Percentiles rank a stretch among this genome's conserved stretches.
Evolutionary conservation across 2,888 invertebrate genomes (phyloP).

Genomic region (Sinopyrophorus schimmeli): DNA sequence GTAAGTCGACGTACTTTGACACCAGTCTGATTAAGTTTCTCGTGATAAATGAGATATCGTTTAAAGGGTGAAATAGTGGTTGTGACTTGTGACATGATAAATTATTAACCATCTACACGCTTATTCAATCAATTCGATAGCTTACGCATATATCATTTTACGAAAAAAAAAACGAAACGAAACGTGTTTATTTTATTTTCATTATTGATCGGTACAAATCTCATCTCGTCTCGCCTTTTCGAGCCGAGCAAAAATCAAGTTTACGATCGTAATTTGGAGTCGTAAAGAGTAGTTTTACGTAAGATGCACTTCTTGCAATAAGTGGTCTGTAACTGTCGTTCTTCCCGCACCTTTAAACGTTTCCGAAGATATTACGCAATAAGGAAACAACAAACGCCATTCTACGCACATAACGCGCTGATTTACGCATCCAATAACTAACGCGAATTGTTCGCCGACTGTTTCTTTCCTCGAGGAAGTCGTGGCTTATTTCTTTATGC

Average conservation of each 20-base stretch:
- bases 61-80: slow-evolving; percentile 26
- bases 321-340: slow-evolving; percentile 18
- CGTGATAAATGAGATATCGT: slow-evolving; percentile 31
- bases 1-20: slow-evolving; percentile 23
- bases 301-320: slow-evolving; percentile 19
- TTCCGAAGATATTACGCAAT: slow-evolving; percentile 14
- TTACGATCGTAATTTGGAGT: slow-evolving; percentile 6
- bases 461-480: too few relatives aligned
- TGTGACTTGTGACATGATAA: slow-evolving; percentile 24
- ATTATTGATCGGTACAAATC: slow-evolving; percentile 6
- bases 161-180: background rate
- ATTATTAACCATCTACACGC: slow-evolving; percentile 18
- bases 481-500: too few relatives aligned
- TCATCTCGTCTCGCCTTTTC: too few relatives aligned
- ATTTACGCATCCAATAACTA: slow-evolving; percentile 10
- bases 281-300: slow-evolving; percentile 8
- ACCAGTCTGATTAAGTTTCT: slow-evolving; percentile 25
- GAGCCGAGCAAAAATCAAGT: slow-evolving; percentile 2
- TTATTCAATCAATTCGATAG: slow-evolving; percentile 15
- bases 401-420: slow-evolving; percentile 7
- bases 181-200: background rate
- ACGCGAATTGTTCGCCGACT: too few relatives aligned
- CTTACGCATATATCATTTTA: slow-evolving; percentile 7
- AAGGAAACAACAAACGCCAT: slow-evolving; percentile 21
- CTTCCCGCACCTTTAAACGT: slow-evolving; percentile 17